These are phyloP conservation scores for Malaclemys terrapin DNA, from an alignment of 2,113 vertebrate species.

Conservation along the genomic window DNA sequence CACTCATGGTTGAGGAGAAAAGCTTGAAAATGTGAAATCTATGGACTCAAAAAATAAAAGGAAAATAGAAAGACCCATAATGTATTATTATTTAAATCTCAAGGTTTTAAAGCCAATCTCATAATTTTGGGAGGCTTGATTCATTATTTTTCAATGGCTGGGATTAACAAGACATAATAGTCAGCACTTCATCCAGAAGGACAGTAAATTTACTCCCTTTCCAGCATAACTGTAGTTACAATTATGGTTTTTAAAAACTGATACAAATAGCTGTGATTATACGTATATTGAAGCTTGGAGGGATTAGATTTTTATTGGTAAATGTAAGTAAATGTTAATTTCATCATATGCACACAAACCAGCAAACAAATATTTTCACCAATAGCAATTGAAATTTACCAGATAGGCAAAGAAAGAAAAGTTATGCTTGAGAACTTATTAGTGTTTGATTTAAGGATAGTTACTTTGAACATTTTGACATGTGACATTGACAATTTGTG, in stretches of 20 bases:
- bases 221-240: not conserved
- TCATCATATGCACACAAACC: no score
- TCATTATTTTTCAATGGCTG: not conserved
- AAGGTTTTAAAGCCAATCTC: not conserved
- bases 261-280: not conserved
- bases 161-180: not conserved
- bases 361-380: no score
- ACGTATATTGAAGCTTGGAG: not conserved
- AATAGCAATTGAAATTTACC: no score
- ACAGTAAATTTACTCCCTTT: not conserved
- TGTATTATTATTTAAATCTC: not conserved
- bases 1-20: not conserved
- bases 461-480: no score
- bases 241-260: not conserved
- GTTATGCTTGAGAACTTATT: no score
- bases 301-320: no score
- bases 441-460: no score
- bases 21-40: not conserved
- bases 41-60: not conserved
- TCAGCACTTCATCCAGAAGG: not conserved
- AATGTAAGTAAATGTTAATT: no score
- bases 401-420: no score
- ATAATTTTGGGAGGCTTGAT: not conserved
- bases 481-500: no score
- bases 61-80: not conserved